Base-by-base conservation (phyloP, 2,888 invertebrate genomes). In the Eupeodes latifasciatus region DNA sequence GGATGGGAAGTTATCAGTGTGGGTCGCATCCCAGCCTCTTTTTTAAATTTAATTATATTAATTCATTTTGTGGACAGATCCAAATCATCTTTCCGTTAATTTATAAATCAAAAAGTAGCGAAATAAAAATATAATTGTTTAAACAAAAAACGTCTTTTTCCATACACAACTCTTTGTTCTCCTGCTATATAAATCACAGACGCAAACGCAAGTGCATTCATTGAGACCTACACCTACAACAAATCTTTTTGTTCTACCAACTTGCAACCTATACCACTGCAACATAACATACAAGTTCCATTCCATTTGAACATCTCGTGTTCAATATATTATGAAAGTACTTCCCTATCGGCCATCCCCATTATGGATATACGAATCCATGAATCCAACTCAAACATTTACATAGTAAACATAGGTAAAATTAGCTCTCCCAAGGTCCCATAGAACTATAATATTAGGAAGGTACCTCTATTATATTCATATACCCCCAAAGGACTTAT, bases 401-500 rank as follows among this genome's bases (percentile, higher is more conserved):
- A 57, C 66, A 11, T 62, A 40, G 40, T 19, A 6, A 62, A 16
- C 16, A 14, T 0, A 16, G 40, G 61, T 62, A 62, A 10, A 53
- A 40, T 36, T 44, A 44, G 40, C 16, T 62, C 44, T 11, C 62
- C 16, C 40, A n/a, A 40, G 4, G 27, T 36, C 2, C 34, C 34
- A 5, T 40, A 40, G 40, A 36, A 9, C 14, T 59, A 0, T 12
- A 10, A 11, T 47, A 11, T 47, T 47, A 47, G 1, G 10, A 47
- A 47, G n/a, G 19, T 40, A 7, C 55, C n/a, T 11, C 16, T 16
- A 55, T 14, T 62, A 16, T 62, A 40, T 4, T 53, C 19, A n/a
- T 14, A 49, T 62, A 76, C 53, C 27, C 71, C 69, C 79, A 71
- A 61, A 69, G 61, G 79, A 62, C 69, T 69, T 61, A 79, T 79